These are phyloP conservation scores for Phrynocephalus guinanensis DNA, from an alignment of 2,797 vertebrate species.

Conservation along the genomic window DNA sequence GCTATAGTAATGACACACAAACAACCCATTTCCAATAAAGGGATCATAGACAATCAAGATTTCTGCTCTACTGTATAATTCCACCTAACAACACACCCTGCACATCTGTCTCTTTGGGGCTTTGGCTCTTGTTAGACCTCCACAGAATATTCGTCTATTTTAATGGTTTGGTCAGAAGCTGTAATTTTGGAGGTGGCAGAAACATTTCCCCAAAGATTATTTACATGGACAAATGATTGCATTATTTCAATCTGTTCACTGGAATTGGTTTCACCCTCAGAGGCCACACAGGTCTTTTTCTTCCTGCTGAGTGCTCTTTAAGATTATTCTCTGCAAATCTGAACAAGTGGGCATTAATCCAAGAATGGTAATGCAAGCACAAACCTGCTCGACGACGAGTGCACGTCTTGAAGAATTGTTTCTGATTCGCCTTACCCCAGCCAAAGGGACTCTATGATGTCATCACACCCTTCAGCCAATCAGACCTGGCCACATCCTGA, in stretches of 20 bases:
- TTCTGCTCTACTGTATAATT: background rate
- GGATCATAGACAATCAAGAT: background rate
- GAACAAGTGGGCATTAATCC: too few species aligned
- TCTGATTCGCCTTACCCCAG: background rate
- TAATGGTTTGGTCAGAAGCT: background rate
- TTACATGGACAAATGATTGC: background rate
- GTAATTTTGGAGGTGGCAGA: background rate
- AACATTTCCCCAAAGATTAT: background rate
- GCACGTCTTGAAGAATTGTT: background rate
- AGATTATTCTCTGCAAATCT: too few species aligned
- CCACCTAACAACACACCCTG: background rate
- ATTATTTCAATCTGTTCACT: background rate
- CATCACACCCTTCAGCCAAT: background rate
- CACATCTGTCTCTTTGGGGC: background rate
- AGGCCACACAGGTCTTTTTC: background rate
- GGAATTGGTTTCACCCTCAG: background rate
- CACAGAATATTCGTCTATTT: background rate
- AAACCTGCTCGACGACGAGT: too few species aligned
- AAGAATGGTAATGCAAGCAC: too few species aligned
- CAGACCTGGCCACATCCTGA: background rate
- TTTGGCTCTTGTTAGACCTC: too few species aligned
- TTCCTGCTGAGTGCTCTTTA: too few species aligned
- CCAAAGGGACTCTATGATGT: background rate
- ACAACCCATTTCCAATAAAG: slow-evolving; percentile 33
- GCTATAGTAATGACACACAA: slow-evolving; percentile 30